Base-by-base conservation (phyloP, 2,797 vertebrate species). In the Coregonus sp. region DNA sequence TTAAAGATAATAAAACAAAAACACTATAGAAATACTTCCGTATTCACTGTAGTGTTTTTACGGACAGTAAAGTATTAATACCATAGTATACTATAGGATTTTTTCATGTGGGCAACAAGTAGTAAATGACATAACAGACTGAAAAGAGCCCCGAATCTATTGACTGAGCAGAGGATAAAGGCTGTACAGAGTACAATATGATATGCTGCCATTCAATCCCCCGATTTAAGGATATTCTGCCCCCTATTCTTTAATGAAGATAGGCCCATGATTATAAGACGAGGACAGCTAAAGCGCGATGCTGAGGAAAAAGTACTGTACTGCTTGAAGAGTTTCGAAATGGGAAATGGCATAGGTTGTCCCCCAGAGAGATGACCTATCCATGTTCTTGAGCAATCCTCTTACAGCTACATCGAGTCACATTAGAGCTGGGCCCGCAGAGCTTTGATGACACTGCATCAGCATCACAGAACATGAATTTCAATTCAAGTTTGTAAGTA, bases 1-100 rank as follows among this genome's bases (percentile, higher is more conserved):
- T 37, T 80, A 59, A 70, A 63, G 33, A 18, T 70, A 25, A 35
- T 78, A 35, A 35, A 37, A 37, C 35, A 5, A 37, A 37, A 37
- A 37, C 5, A 37, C 35, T 5, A 37, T 4, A 35, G 35, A 35
- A 35, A 35, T 35, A 35, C 35, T 35, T 1, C 35, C 35, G 35
- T 37, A 37, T 37, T 37, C 35, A 37, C 35, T 37, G 35, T 37
- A 37, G 35, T 37, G 35, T 37, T 37, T 37, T 37, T 37, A 5
- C 35, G 5, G 35, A 37, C 35, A 37, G 5, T 37, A 37, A 33
- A 33, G 35, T 37, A 37, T 5, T 37, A 6, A 35, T 35, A 35
- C 35, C 35, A 37, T 5, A 5, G 35, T 5, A 5, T 37, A 37
- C 5, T 37, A 5, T 6, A 37, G 35, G 5, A 5, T 37, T 37